Conservation (phyloP, 2,888 invertebrate species). For the Achlya flavicornis region DNA sequence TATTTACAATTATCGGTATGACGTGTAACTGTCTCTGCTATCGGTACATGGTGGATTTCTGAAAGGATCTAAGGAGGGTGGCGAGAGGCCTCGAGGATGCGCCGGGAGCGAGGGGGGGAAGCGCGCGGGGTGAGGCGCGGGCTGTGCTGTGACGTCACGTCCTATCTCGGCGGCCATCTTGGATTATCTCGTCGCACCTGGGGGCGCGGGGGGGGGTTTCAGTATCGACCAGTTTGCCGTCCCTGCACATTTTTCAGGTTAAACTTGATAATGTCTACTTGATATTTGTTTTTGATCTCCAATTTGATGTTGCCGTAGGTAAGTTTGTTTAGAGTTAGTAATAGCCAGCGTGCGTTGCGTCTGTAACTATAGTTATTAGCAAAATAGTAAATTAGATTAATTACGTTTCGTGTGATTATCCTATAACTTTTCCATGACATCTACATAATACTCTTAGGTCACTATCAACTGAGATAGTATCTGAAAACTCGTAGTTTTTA, state of each 20-base stretch:
- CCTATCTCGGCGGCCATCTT: slow-evolving; percentile 85
- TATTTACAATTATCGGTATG: not conserved
- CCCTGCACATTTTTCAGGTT: slow-evolving; percentile 78
- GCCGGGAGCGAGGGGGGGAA: slow-evolving; percentile 55
- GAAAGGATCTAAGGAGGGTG: slow-evolving; percentile 83
- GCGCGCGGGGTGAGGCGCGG: slow-evolving; percentile 53
- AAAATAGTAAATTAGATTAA: not conserved
- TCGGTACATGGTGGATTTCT: slow-evolving; percentile 71
- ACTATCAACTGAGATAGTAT: too few species aligned
- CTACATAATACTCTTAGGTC: too few species aligned
- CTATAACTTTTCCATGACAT: too few species aligned
- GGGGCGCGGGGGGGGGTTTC: slow-evolving; percentile 65
- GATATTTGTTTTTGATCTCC: slow-evolving; percentile 34
- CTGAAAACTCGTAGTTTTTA: too few species aligned
- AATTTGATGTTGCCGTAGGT: slow-evolving; percentile 14
- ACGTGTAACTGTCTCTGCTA: slow-evolving; percentile 38
- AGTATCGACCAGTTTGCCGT: slow-evolving; percentile 74
- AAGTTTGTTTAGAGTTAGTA: slow-evolving; percentile 4
- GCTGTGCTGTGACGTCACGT: slow-evolving; percentile 82
- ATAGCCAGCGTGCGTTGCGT: not conserved
- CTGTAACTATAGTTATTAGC: not conserved
- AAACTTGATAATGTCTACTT: slow-evolving; percentile 57
- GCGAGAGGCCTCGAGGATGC: slow-evolving; percentile 79
- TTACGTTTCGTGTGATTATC: too few species aligned
- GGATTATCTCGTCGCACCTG: slow-evolving; percentile 85